Evolutionary conservation across 37 sponge, comb jelly and placozoan species (phyloP), one percentile per base, ranked within the genome.

Genomic region (Tethya wilhelma): DNA sequence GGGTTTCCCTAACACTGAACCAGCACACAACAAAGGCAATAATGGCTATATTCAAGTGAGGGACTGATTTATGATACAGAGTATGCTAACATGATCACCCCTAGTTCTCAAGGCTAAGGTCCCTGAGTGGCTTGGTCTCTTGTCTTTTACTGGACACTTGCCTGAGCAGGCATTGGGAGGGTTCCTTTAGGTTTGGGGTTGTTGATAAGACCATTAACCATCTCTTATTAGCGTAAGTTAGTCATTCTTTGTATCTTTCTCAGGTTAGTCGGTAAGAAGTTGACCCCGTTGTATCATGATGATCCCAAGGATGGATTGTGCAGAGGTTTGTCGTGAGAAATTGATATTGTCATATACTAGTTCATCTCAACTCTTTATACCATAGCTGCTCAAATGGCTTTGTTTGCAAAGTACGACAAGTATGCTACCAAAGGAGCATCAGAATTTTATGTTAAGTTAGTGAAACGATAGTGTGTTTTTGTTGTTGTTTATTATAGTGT

Each of bases 321-420:
- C 0, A 72, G 85, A 90, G 90, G 90, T 90, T 44, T 36, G 73
- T 56, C 20, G 20, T 23, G 44, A 1, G 33, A 8, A 5, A 3
- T 44, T 2, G 6, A 23, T 67, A 67, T 30, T 36, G 40, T 29
- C 70, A 41, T 69, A 22, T 30, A 32, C 29, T 23, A 44, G 45
- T 44, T 7, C 5, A 44, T 57, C 14, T 64, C n/a, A 20, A 4
- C n/a, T 53, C 20, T n/a, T 71, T 38, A 75, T 5, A 56, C 33
- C 75, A 45, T 66, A 93, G 94, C 68, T 44, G 29, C 80, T 25
- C 86, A 79, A 58, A 89, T 93, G 80, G 90, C 94, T 23, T 74
- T 93, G 31, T 80, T 63, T 49, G 59, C 73, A 23, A 89, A 77
- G 20, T 93, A 73, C 38, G 75, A 68, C 49, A 81, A 85, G 55